These are phyloP conservation scores for Pithys albifrons DNA, from an alignment of 2,113 vertebrate genomes.

Conservation along the genomic window DNA sequence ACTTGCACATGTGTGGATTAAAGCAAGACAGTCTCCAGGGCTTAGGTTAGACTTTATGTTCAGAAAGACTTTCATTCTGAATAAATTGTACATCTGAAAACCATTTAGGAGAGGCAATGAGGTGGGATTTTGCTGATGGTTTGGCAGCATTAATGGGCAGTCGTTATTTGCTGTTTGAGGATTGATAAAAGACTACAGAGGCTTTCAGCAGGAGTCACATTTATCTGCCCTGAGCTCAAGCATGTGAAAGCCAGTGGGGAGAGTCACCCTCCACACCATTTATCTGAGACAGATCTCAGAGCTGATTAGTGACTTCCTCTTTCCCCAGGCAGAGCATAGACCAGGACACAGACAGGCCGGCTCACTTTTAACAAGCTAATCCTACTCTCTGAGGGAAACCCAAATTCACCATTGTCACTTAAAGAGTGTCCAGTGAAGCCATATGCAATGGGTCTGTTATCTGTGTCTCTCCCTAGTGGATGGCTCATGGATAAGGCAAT, in stretches of 20 bases:
- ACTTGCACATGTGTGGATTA: conserved; percentile 84
- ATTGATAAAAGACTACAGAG: conserved; percentile 30
- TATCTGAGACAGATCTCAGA: neutral
- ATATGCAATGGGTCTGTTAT: neutral
- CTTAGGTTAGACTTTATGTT: conserved; percentile 77
- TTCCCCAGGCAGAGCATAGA: neutral
- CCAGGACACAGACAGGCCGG: neutral
- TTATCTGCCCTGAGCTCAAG: conserved; percentile 6
- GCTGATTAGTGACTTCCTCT: neutral
- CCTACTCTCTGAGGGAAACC: neutral
- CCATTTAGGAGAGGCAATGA: conserved; percentile 44
- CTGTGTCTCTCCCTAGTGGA: neutral
- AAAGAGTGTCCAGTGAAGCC: neutral
- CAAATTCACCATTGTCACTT: neutral
- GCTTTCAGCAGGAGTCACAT: neutral
- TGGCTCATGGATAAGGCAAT: neutral
- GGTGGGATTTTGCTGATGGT: conserved; percentile 41
- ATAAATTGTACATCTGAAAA: conserved; percentile 52
- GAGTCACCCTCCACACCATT: conserved; percentile 15
- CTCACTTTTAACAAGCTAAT: neutral
- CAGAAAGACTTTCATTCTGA: conserved; percentile 29
- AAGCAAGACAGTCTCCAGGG: conserved; percentile 65
- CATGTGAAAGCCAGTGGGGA: neutral
- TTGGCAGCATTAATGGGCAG: conserved; percentile 27
- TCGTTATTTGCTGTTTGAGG: conserved; percentile 17